Evolutionary conservation across 2,113 vertebrate species (phyloP).

Genomic region (Oncorhynchus kisutch): DNA sequence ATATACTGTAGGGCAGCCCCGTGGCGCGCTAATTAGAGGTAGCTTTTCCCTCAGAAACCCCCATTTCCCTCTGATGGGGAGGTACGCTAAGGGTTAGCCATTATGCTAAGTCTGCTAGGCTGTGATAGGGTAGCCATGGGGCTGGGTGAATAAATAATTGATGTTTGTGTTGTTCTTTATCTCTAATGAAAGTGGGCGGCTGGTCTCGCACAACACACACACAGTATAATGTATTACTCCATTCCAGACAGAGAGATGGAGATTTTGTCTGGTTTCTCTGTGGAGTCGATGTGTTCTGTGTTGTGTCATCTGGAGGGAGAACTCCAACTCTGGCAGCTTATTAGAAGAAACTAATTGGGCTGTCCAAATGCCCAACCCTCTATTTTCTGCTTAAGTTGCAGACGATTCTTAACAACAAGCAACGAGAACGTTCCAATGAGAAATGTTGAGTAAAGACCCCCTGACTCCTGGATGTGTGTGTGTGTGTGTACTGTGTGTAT

Average conservation of each 20-base stretch:
- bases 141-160: constrained; percentile 55
- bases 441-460: too few species aligned
- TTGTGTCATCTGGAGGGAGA: neutral
- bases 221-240: neutral
- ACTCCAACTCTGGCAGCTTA: neutral
- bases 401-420: too few species aligned
- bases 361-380: too few species aligned
- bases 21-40: constrained; percentile 23
- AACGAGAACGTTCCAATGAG: too few species aligned
- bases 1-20: neutral
- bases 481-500: neutral
- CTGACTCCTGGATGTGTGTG: neutral
- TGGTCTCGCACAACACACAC: neutral
- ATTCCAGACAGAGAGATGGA: neutral
- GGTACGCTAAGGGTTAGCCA: constrained; percentile 5
- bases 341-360: neutral
- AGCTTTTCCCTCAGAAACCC: neutral
- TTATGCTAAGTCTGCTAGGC: constrained; percentile 2
- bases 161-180: constrained; percentile 22
- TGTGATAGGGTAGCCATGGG: constrained; percentile 20
- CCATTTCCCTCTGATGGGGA: constrained; percentile 1
- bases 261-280: neutral
- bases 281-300: neutral
- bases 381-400: too few species aligned
- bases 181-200: constrained; percentile 35